Percentiles rank a stretch among this genome's conserved stretches.
Evolutionary conservation across 2,797 vertebrate genomes (phyloP).

Genomic region (Apodemus agrarius): DNA sequence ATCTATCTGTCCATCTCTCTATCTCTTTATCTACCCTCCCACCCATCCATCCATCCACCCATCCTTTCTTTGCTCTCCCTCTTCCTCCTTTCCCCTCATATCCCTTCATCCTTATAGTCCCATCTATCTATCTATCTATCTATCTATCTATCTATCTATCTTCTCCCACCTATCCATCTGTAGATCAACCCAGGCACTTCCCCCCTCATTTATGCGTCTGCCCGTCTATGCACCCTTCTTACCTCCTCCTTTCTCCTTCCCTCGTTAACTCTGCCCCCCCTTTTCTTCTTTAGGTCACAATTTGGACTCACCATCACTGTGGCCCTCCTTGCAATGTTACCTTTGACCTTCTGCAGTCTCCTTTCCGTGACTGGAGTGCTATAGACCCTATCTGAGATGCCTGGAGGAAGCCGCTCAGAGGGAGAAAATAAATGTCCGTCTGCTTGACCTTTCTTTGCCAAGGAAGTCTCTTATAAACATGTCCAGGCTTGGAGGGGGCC

Average conservation of each 20-base stretch:
- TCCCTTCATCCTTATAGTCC: rapidly evolving
- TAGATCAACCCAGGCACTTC: background rate
- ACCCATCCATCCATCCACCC: background rate
- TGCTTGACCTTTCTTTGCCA: slow-evolving; percentile 68
- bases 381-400: background rate
- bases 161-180: background rate
- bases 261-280: background rate
- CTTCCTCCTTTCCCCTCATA: background rate
- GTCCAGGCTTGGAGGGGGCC: background rate
- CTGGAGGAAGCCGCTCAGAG: slow-evolving; percentile 42
- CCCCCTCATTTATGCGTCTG: background rate
- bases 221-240: no score
- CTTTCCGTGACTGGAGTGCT: background rate
- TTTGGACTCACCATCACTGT: background rate
- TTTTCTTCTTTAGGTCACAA: slow-evolving; percentile 38
- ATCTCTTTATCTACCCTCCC: rapidly evolving
- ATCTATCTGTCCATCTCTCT: no score
- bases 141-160: background rate
- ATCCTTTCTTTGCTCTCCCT: no score
- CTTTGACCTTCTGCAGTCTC: background rate
- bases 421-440: slow-evolving; percentile 37
- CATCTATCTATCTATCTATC: no score
- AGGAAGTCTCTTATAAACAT: slow-evolving; percentile 69
- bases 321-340: background rate
- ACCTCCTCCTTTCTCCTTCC: background rate